Conservation (phyloP, 2,113 vertebrate species). For the Indri indri region DNA sequence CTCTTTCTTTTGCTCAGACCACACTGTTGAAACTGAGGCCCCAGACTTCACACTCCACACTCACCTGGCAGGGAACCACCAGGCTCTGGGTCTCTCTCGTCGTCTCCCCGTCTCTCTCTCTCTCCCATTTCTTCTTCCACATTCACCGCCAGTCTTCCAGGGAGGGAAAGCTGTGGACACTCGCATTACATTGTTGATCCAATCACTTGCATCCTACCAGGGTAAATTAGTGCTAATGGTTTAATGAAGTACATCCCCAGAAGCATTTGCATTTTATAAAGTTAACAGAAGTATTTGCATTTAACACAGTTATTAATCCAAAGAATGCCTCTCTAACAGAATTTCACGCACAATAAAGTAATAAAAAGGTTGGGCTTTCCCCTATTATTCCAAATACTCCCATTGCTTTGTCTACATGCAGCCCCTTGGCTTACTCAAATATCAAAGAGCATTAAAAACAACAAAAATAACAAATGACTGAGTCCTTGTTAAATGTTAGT, state of each 20-base stretch:
- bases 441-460: neutral
- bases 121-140: neutral
- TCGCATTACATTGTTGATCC: neutral
- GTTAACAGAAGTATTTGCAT: neutral
- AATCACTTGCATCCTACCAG: neutral
- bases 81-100: neutral
- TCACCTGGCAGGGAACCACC: neutral
- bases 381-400: neutral
- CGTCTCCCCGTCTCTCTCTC: neutral
- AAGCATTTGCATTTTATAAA: neutral
- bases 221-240: neutral
- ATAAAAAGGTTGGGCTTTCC: neutral
- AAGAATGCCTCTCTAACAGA: neutral
- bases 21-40: neutral
- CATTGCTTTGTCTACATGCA: neutral
- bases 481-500: neutral
- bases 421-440: neutral
- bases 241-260: neutral
- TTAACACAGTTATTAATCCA: neutral
- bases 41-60: neutral
- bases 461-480: slow-evolving; percentile 39
- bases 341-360: neutral
- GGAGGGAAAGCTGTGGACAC: neutral
- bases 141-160: neutral
- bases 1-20: neutral